Percentiles rank a stretch among this genome's conserved stretches.
phyloP scores from a whole-genome alignment of 1,140 invertebrate species.

The Rhopalosiphum maidis region DNA sequence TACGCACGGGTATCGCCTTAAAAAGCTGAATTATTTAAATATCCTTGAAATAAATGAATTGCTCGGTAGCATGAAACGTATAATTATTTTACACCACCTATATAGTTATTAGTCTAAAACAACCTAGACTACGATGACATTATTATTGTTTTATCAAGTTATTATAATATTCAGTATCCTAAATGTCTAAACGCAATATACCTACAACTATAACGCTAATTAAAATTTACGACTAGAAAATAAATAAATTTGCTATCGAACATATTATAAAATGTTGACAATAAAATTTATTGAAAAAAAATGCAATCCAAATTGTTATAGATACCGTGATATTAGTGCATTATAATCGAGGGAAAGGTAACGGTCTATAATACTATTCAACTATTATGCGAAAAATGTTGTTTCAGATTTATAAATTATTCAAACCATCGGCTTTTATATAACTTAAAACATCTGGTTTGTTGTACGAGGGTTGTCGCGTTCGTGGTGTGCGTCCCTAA shows the following conservation, averaged over 20 bases:
- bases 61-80: not conserved
- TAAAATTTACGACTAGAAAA: not conserved
- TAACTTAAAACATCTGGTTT: conserved; percentile 56
- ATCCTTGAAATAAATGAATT: conserved; percentile 17
- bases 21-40: conserved; percentile 26
- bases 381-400: not conserved
- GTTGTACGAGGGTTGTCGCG: conserved; percentile 30
- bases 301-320: not conserved
- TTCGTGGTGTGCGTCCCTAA: conserved; percentile 51
- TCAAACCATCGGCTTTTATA: conserved; percentile 46
- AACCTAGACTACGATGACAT: not conserved
- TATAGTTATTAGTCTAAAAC: not conserved
- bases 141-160: not conserved
- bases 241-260: not conserved
- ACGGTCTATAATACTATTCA: conserved; percentile 7
- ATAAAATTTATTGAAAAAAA: not conserved
- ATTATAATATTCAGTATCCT: not conserved
- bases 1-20: not conserved
- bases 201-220: not conserved
- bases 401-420: conserved; percentile 48
- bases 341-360: not conserved
- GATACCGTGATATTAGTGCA: not conserved
- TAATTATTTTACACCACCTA: not conserved
- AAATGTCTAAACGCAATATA: not conserved
- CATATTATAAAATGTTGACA: not conserved